These are phyloP conservation scores for Thymelicus lineola DNA, from an alignment of 2,888 invertebrate species.

Conservation along the genomic window DNA sequence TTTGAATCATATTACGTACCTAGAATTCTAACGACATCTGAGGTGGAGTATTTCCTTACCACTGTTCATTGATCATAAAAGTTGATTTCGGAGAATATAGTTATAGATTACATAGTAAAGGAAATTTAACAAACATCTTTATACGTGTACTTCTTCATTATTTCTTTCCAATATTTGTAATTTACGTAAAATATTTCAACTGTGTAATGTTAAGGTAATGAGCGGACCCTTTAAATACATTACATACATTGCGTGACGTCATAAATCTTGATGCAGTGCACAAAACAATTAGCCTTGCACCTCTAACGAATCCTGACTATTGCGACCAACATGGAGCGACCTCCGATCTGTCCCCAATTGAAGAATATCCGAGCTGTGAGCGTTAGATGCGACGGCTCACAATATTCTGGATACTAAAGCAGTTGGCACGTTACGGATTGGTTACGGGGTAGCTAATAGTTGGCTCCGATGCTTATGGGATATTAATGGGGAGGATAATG, in stretches of 20 bases:
- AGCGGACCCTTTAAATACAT: slow-evolving; percentile 3
- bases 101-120: no score
- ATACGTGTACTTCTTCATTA: no score
- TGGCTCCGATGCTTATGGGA: slow-evolving; percentile 53
- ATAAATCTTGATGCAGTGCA: slow-evolving; percentile 63
- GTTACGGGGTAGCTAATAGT: slow-evolving; percentile 62
- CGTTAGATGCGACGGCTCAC: slow-evolving; percentile 45
- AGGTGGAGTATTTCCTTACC: neutral
- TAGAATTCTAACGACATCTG: neutral
- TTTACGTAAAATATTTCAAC: no score
- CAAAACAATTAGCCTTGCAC: slow-evolving; percentile 73
- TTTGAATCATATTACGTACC: neutral
- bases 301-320: slow-evolving; percentile 56
- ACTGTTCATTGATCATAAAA: neutral
- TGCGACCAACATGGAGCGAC: slow-evolving; percentile 36
- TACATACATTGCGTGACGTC: slow-evolving; percentile 60
- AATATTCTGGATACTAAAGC: slow-evolving; percentile 50
- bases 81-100: no score
- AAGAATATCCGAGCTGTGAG: slow-evolving; percentile 34
- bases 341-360: slow-evolving; percentile 33
- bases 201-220: neutral
- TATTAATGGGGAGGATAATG: slow-evolving; percentile 44
- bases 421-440: slow-evolving; percentile 68
- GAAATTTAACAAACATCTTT: no score
- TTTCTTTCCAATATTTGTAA: no score